Evolutionary conservation across 2,113 vertebrate genomes (phyloP).

Genomic region (Poeciliopsis prolifica): DNA sequence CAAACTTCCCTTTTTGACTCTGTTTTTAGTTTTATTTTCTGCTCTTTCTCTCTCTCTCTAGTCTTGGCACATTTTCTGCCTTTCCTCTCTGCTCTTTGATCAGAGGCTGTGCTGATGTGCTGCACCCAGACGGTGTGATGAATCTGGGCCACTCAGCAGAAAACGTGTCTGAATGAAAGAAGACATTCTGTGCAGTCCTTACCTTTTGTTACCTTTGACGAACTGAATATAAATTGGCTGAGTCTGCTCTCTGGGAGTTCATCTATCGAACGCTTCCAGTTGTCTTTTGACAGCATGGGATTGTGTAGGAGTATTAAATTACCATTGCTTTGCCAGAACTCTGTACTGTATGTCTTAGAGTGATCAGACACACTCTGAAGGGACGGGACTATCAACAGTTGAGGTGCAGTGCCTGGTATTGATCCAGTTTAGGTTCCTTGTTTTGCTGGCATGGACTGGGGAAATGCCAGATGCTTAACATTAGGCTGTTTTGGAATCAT

Average conservation of each 20-base stretch:
- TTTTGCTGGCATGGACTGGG: too few relatives aligned
- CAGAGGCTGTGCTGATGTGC: constrained; percentile 47
- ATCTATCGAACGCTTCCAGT: constrained; percentile 6
- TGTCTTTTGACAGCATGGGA: constrained; percentile 5
- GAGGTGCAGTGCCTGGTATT: too few relatives aligned
- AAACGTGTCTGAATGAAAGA: constrained; percentile 27
- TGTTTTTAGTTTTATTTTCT: constrained; percentile 28
- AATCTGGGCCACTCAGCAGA: constrained; percentile 71
- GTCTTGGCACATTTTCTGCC: constrained; percentile 23
- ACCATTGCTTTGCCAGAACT: too few relatives aligned
- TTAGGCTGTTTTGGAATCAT: too few relatives aligned
- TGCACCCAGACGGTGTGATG: constrained; percentile 52
- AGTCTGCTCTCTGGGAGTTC: constrained; percentile 19
- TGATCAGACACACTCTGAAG: too few relatives aligned
- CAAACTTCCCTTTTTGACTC: constrained; percentile 1
- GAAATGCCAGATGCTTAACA: too few relatives aligned
- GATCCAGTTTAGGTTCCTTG: too few relatives aligned
- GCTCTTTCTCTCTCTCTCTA: constrained; percentile 11
- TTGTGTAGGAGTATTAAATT: neutral
- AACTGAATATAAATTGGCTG: constrained; percentile 3
- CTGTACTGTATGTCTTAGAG: too few relatives aligned
- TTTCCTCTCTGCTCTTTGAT: constrained; percentile 60
- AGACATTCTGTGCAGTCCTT: constrained; percentile 3
- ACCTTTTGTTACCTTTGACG: constrained; percentile 17
- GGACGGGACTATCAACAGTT: too few relatives aligned